Percentiles rank a stretch among this genome's conserved stretches.
These are phyloP conservation scores for Amblyopsis rosae DNA, from an alignment of 2,113 vertebrate species.

Conservation along the genomic window DNA sequence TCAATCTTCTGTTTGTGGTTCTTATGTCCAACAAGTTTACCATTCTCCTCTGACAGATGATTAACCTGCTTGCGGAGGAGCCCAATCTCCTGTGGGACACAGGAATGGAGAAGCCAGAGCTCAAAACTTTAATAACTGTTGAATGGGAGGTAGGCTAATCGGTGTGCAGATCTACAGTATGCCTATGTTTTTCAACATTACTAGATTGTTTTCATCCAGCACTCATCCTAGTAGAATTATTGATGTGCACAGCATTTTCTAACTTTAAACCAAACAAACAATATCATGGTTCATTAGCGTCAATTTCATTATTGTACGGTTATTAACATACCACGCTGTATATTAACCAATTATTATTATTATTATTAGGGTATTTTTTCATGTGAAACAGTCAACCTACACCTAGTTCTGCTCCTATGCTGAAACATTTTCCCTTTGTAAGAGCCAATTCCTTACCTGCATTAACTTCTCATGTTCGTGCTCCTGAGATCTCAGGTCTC, in stretches of 20 bases:
- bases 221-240: no score
- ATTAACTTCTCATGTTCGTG: slow-evolving; percentile 68
- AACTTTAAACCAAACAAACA: no score
- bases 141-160: no score
- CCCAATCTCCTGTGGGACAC: slow-evolving; percentile 81
- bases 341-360: neutral
- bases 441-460: slow-evolving; percentile 55
- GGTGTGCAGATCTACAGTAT: no score
- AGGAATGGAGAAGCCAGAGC: neutral
- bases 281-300: no score
- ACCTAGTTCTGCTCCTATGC: neutral
- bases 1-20: slow-evolving; percentile 96
- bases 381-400: neutral
- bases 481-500: slow-evolving; percentile 57
- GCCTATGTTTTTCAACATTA: no score
- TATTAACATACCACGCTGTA: neutral
- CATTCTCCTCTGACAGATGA: slow-evolving; percentile 89
- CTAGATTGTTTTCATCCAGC: no score
- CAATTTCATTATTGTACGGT: no score
- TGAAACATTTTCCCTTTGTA: neutral
- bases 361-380: neutral
- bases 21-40: slow-evolving; percentile 91
- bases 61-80: slow-evolving; percentile 85
- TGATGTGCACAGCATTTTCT: no score
- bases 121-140: no score